These are phyloP conservation scores for Noctua pronuba DNA, from an alignment of 2,888 invertebrate species.

Conservation along the genomic window DNA sequence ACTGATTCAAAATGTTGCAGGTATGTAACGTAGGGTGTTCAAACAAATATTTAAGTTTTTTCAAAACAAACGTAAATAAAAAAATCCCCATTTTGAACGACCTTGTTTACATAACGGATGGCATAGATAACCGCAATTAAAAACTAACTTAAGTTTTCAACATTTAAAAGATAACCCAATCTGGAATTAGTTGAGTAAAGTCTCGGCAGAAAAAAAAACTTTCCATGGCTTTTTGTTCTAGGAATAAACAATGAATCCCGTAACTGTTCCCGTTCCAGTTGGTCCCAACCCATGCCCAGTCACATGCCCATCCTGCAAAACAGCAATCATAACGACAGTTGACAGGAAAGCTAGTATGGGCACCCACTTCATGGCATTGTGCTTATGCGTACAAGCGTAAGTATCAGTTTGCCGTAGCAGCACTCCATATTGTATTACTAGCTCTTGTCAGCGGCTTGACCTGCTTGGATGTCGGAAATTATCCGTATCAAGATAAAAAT, in stretches of 20 bases:
- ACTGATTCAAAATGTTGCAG: background rate
- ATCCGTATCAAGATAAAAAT: too few relatives aligned
- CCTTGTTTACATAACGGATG: background rate
- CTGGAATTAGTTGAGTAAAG: background rate
- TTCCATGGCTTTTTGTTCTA: background rate
- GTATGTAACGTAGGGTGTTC: background rate
- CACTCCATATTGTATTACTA: background rate
- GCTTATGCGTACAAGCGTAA: constrained; percentile 79
- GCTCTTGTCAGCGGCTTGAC: background rate
- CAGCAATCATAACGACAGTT: constrained; percentile 77
- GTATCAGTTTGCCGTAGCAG: constrained; percentile 2
- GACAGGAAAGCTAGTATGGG: constrained; percentile 81
- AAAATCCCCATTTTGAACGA: background rate
- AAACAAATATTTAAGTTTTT: background rate
- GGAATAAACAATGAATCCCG: constrained; percentile 7
- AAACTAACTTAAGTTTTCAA: background rate
- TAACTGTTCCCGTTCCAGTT: constrained; percentile 2
- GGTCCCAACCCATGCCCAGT: constrained; percentile 24
- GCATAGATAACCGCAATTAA: background rate
- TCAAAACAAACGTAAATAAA: background rate
- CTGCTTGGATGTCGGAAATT: background rate
- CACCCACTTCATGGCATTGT: constrained; percentile 87
- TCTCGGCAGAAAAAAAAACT: background rate
- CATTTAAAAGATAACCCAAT: constrained; percentile 2
- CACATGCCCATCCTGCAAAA: constrained; percentile 32